Evolutionary conservation across 2,797 vertebrate species (phyloP), one percentile per base, ranked within the genome.

Genomic region (Epinephelus coioides): DNA sequence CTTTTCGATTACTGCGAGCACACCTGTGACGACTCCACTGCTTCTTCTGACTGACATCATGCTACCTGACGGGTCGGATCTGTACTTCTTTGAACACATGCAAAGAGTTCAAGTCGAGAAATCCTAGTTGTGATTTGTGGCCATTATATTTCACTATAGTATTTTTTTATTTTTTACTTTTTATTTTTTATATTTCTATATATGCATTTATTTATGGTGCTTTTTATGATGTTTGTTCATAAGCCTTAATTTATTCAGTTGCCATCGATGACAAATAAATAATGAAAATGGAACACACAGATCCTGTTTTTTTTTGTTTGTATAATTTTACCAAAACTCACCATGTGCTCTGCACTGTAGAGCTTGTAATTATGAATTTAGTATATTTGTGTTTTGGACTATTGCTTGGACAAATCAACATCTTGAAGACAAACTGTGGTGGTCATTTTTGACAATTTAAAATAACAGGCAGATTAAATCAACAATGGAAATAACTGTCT

Each of bases 181-280:
- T 93, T 75, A 89, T 93, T 94, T 94, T 95, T 92, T 90, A 94
- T 96, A 94, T 95, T 89, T 94, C 77, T 93, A 88, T 93, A 95
- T 94, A 95, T 94, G 91, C 93, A 94, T 96, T 95, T 94, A 93
- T 96, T 96, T 96, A 95, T 88, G 94, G 95, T 96, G 95, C 95
- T 96, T 95, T 95, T 95, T 95, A 95, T 87, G 90, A 95, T 96
- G 94, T 96, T 95, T 95, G 95, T 95, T 96, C 95, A 96, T 95
- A 86, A 94, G 95, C 95, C 95, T 96, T 96, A 96, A 95, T 94
- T 95, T 94, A 88, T 96, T 96, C 91, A 93, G 95, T 96, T 96
- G 94, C 95, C 95, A 96, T 96, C 94, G 86, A 94, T 91, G 85
- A 95, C 79, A 94, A 96, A 95, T 95, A 95, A 95, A 94, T 75